phyloP scores from a whole-genome alignment of 2,797 vertebrate species.

The Hyperoplus immaculatus region DNA sequence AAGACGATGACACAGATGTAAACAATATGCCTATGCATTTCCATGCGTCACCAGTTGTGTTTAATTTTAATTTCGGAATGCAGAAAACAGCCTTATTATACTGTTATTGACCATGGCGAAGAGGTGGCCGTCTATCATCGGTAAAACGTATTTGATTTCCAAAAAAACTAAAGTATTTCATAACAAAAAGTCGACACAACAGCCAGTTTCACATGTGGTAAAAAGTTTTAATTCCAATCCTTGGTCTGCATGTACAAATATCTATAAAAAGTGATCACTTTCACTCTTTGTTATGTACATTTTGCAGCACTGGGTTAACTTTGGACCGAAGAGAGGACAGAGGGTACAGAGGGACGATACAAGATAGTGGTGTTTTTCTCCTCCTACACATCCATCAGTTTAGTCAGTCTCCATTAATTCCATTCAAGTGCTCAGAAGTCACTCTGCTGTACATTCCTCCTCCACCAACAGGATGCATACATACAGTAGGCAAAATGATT shows the following conservation, averaged over 20 bases:
- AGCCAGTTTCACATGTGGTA: conserved; percentile 65
- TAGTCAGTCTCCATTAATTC: conserved; percentile 35
- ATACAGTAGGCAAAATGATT: conserved; percentile 51
- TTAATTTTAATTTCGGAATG: too few relatives aligned
- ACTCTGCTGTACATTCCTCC: conserved; percentile 58
- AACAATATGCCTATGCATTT: not conserved
- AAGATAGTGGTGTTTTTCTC: conserved; percentile 52
- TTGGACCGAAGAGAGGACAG: conserved; percentile 43
- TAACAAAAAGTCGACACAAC: conserved; percentile 7
- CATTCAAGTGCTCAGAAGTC: conserved; percentile 57
- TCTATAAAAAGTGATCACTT: conserved; percentile 81
- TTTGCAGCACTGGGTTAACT: conserved; percentile 67
- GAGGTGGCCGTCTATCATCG: too few relatives aligned
- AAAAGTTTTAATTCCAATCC: conserved; percentile 79
- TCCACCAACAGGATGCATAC: conserved; percentile 54
- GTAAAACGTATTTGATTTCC: too few relatives aligned
- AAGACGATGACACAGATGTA: not conserved
- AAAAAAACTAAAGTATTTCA: not conserved
- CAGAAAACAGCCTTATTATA: too few relatives aligned
- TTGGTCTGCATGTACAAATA: conserved; percentile 83
- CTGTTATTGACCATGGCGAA: too few relatives aligned
- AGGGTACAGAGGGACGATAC: conserved; percentile 49
- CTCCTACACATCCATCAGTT: conserved; percentile 50
- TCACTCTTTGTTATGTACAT: conserved; percentile 81
- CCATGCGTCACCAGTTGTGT: not conserved